These are phyloP conservation scores for Nothocercus julius DNA, from an alignment of 2,113 vertebrate genomes.

Conservation along the genomic window DNA sequence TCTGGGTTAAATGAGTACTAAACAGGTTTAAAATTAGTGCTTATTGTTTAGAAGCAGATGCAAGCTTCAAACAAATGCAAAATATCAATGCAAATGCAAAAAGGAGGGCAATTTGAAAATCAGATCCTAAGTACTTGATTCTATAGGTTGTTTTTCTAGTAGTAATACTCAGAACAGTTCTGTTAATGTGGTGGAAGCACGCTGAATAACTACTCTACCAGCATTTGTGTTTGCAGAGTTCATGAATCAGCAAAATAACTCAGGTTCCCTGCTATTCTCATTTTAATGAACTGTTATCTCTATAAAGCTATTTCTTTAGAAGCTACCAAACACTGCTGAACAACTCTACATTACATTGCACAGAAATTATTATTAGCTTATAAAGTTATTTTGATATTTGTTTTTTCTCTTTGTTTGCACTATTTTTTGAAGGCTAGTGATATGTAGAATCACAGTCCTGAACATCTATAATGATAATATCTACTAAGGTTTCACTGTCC, in stretches of 20 bases:
- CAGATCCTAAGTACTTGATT: conserved; percentile 66
- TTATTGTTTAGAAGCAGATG: conserved; percentile 82
- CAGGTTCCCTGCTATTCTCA: conserved; percentile 36
- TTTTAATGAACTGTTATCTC: conserved; percentile 20
- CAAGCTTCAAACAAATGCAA: conserved; percentile 82
- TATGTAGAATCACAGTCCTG: neutral
- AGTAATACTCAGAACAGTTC: conserved; percentile 50
- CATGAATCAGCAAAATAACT: conserved; percentile 33
- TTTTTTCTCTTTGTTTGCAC: neutral
- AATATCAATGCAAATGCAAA: conserved; percentile 79
- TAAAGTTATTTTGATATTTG: neutral
- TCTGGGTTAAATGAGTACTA: conserved; percentile 82
- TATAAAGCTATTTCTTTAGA: neutral
- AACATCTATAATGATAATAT: neutral
- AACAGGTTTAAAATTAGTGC: conserved; percentile 85
- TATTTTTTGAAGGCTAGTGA: neutral
- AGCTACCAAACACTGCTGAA: conserved; percentile 17
- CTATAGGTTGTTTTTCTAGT: conserved; percentile 62
- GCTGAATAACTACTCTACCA: neutral
- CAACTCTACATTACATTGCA: neutral
- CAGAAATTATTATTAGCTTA: conserved; percentile 27
- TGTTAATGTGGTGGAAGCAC: conserved; percentile 32
- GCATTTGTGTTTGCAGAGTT: conserved; percentile 48
- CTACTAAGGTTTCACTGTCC: neutral
- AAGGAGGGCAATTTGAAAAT: conserved; percentile 73